Evolutionary conservation across 1,140 invertebrate genomes (phyloP), one percentile per base, ranked within the genome.

Genomic region (Bilobella aurantiaca): DNA sequence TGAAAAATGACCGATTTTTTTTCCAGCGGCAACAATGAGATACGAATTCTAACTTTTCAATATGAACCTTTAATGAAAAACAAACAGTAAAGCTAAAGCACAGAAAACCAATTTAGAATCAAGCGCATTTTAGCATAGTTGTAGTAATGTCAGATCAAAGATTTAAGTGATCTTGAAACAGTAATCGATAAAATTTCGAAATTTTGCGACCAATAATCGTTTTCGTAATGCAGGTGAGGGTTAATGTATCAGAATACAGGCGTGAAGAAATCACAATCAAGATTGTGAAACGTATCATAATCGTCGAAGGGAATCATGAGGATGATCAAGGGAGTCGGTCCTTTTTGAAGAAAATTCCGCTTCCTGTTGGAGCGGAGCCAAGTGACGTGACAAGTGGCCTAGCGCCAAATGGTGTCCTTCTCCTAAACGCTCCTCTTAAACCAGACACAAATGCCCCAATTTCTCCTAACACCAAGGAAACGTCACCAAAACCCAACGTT

Each of bases 321-420:
- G 70, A 74, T 23, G 59, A 71, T 66, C 42, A 66, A 5, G 76
- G 77, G 61, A 73, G 76, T 23, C 75, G 77, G 27, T 70, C 77
- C 42, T 78, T 77, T 37, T 28, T 65, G 1, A 57, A 46, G 49
- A 53, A 47, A 27, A 64, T 76, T 65, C 28, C 71, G 12, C 59
- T 76, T 29, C 74, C 74, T 5, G 61, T 69, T 47, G 69, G 67
- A 21, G 73, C 72, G 1, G 67, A 74, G 56, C 69, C 72, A 56
- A 71, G 71, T 25, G 64, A 60, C 2, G 73, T 74, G 8, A 61
- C 67, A 3, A 73, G 68, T 16, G 64, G 65, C 3, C 63, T 74
- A n/a, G 65, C 65, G 32, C 64, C 63, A 58, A 73, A 74, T 42
- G 74, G 74, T 12, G 65, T 75, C 27, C 49, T 75, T 1, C 73